Evolutionary conservation across 2,888 invertebrate genomes (phyloP).

Genomic region (Neocrepidodera transversa): DNA sequence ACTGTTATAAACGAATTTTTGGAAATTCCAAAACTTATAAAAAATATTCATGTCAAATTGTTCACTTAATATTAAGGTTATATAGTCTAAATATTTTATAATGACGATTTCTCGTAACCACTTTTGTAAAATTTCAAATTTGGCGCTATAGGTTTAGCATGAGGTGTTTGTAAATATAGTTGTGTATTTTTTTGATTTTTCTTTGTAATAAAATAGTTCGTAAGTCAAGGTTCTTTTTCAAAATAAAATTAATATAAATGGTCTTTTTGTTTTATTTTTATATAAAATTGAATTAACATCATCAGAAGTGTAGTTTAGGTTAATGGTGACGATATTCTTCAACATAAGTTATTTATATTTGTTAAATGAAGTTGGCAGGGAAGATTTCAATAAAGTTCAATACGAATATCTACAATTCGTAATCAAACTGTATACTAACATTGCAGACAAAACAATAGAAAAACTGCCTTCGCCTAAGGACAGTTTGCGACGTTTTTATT

Average conservation of each 20-base stretch:
- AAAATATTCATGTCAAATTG: conserved; percentile 29
- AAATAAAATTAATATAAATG: conserved; percentile 26
- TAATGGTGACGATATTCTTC: too few relatives aligned
- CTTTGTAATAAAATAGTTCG: conserved; percentile 24
- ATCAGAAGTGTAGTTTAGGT: too few relatives aligned
- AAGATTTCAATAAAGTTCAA: too few relatives aligned
- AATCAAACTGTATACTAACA: too few relatives aligned
- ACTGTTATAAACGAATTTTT: conserved; percentile 43
- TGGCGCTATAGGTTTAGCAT: conserved; percentile 35
- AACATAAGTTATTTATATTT: too few relatives aligned
- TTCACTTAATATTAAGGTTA: conserved; percentile 18
- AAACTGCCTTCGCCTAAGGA: too few relatives aligned
- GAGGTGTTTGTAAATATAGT: conserved; percentile 30
- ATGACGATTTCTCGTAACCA: conserved; percentile 33
- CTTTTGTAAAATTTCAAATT: conserved; percentile 30
- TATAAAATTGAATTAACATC: too few relatives aligned
- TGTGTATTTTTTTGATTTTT: conserved; percentile 22
- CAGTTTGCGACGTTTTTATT: too few relatives aligned
- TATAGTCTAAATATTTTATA: conserved; percentile 30
- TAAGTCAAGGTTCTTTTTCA: conserved; percentile 28
- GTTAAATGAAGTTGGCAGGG: too few relatives aligned
- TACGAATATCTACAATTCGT: too few relatives aligned
- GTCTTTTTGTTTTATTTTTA: neutral
- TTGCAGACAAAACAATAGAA: too few relatives aligned
- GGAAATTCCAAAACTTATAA: conserved; percentile 23